A percentile compares a stretch with the other conserved stretches of the same genome.
Conservation (phyloP, 2,113 vertebrate species). For the Mormyrus lacerda region DNA sequence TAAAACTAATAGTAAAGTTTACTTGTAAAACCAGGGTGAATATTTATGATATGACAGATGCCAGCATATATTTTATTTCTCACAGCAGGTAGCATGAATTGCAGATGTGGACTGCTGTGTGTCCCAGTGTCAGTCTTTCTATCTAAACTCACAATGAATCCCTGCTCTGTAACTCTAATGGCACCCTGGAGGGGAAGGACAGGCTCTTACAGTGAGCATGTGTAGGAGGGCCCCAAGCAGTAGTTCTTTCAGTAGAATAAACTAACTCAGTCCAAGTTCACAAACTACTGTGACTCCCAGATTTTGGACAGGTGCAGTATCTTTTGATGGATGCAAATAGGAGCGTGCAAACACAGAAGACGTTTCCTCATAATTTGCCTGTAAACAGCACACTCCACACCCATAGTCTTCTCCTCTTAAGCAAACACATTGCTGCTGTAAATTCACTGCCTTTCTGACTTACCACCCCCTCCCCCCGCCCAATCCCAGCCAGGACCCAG, state of each 20-base stretch:
- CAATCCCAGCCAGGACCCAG: neutral
- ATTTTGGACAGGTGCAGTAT: neutral
- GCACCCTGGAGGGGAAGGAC: neutral
- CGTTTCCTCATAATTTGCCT: neutral
- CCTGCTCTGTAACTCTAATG: neutral
- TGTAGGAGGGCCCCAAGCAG: neutral
- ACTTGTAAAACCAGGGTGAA: neutral
- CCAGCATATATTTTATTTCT: neutral
- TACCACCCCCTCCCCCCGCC: neutral
- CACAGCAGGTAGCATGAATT: neutral
- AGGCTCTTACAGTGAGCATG: neutral
- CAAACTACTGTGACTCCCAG: neutral
- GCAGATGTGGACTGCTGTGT: neutral
- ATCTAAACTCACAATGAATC: neutral
- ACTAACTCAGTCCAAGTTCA: neutral
- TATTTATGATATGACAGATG: neutral
- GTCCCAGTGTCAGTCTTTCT: neutral
- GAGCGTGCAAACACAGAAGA: neutral
- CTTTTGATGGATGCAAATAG: neutral
- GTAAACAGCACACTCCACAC: neutral
- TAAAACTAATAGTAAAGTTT: neutral
- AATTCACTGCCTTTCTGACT: constrained; percentile 15
- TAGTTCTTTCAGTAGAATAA: neutral
- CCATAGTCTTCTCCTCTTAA: neutral
- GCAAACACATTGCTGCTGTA: neutral